Conservation (phyloP, 1,140 invertebrate genomes). For the Holcopasites calliopsidis region DNA sequence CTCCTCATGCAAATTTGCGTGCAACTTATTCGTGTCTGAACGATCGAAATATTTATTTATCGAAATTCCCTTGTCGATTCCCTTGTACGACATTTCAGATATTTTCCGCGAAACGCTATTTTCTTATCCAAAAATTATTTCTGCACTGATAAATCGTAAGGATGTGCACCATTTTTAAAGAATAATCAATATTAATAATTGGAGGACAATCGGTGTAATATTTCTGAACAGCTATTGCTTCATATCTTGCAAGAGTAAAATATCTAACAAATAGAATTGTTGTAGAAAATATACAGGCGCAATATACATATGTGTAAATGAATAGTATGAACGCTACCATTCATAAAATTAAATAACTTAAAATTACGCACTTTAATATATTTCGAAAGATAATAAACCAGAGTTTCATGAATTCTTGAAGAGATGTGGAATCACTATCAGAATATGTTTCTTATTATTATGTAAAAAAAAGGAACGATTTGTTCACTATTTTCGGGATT, state of each 20-base stretch:
- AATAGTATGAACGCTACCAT: no score
- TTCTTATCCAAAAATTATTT: no score
- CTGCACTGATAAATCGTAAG: no score
- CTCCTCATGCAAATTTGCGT: neutral
- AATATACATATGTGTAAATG: neutral
- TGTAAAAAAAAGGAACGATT: no score
- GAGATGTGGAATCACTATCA: neutral
- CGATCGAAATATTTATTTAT: neutral
- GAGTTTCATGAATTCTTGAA: neutral
- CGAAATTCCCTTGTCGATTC: neutral
- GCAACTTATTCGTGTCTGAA: neutral
- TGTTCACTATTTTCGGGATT: no score
- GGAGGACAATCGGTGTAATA: neutral
- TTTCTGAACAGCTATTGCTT: neutral
- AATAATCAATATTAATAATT: neutral
- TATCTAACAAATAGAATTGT: no score
- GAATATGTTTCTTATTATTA: no score
- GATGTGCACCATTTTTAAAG: no score
- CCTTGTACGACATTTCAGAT: no score
- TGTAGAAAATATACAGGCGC: neutral
- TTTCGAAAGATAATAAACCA: slow-evolving; percentile 1
- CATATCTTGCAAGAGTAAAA: neutral
- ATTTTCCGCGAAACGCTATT: no score
- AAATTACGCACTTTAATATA: neutral
- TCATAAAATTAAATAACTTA: no score